Base-by-base conservation (phyloP, 1,140 invertebrate genomes). In the Venustaconcha ellipsiformis region DNA sequence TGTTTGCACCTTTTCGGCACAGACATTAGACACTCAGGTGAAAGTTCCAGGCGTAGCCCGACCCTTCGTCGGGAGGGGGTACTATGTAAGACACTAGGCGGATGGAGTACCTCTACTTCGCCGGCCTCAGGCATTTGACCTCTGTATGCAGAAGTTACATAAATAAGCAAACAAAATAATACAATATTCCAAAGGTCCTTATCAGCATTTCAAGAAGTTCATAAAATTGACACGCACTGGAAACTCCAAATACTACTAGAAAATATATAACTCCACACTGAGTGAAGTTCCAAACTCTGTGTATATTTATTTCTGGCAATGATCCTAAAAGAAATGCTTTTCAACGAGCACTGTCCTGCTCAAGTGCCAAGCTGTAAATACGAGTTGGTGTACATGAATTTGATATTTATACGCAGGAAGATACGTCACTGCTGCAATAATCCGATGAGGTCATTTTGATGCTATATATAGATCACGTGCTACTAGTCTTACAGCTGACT, bases 91-190 rank as follows among this genome's bases (percentile, higher is more conserved):
- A 80, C 79, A 11, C 80, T 57, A 23, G 76, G 57, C n/a, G 82
- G 83, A 57, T 78, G 77, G 65, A 87, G 74, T 14, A 87, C 78
- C 62, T 84, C 81, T 15, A 87, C 67, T 67, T 84, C 86, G 58
- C 86, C 85, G 20, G 80, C 82, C 73, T 86, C 86, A 67, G 86
- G 86, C 86, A 87, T 87, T 77, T 72, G 75, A 72, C 72, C 18
- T 6, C 63, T 48, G 23, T 23, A 30, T 26, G 48, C 26, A 3
- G 65, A 67, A 72, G 58, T 72, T 37, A 77, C 26, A 67, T 72
- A 67, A 67, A 71, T 72, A 65, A 58, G 37, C 30, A 57, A 30
- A 77, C 62, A 72, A 11, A 14, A 72, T 70, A 23, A 20, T n/a
- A 67, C 67, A 26, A 59, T 72, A 72, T 60, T 67, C 55, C 57